These are phyloP conservation scores for Dendrolimus punctatus DNA, from an alignment of 1,140 invertebrate species.

Conservation along the genomic window DNA sequence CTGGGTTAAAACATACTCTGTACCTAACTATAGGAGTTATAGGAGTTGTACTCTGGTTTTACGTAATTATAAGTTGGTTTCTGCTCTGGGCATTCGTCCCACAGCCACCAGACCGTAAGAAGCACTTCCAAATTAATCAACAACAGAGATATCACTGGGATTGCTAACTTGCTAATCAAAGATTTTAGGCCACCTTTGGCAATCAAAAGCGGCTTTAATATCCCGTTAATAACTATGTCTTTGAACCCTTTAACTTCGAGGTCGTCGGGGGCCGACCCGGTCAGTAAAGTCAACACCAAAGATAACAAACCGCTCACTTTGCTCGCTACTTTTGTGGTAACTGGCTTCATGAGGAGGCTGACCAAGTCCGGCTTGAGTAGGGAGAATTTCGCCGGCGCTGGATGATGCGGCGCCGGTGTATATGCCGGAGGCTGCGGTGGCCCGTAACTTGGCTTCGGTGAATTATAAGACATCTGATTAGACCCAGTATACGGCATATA, in stretches of 20 bases:
- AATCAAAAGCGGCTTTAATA: constrained; percentile 41
- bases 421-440: constrained; percentile 3
- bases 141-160: constrained; percentile 47
- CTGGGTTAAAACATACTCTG: constrained; percentile 16
- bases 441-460: constrained; percentile 9
- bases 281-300: constrained; percentile 37
- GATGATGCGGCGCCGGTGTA: not conserved
- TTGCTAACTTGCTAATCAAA: constrained; percentile 48
- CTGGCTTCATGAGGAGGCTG: constrained; percentile 25
- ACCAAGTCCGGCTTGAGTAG: constrained; percentile 15
- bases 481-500: constrained; percentile 6
- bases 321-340: constrained; percentile 29
- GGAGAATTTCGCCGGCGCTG: constrained; percentile 14
- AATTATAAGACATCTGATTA: constrained; percentile 9
- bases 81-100: constrained; percentile 47
- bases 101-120: constrained; percentile 59
- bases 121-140: constrained; percentile 58
- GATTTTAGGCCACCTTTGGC: constrained; percentile 48
- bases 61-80: constrained; percentile 12
- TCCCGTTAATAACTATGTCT: constrained; percentile 45
- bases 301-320: constrained; percentile 44
- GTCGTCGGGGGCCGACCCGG: constrained; percentile 27
- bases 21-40: constrained; percentile 9
- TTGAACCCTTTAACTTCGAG: constrained; percentile 42
- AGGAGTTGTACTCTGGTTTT: constrained; percentile 23